Conservation (phyloP, 2,888 invertebrate species). For the Eristalis tenax region DNA sequence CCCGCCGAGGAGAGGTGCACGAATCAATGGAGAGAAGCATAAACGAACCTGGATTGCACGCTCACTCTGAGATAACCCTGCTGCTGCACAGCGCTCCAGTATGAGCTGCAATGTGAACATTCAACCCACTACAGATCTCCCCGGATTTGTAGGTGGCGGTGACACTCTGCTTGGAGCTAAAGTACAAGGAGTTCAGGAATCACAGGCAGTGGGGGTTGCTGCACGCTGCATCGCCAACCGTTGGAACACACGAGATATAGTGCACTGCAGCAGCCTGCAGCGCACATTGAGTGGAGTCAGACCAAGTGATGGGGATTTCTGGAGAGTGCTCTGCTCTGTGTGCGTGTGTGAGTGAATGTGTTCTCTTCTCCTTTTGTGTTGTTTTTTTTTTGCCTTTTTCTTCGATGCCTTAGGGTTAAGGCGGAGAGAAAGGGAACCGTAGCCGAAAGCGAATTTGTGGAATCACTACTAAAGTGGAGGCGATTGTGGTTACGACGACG, state of each 20-base stretch:
- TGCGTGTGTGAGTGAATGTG: neutral
- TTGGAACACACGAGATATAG: slow-evolving; percentile 51
- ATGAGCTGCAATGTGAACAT: slow-evolving; percentile 35
- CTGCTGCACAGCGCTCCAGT: neutral
- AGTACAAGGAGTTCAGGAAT: slow-evolving; percentile 55
- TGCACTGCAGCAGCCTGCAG: slow-evolving; percentile 17
- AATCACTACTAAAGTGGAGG: slow-evolving; percentile 21
- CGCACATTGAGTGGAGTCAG: slow-evolving; percentile 45
- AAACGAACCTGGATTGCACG: slow-evolving; percentile 31
- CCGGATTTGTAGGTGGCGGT: slow-evolving; percentile 48
- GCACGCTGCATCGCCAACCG: slow-evolving; percentile 1
- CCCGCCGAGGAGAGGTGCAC: slow-evolving; percentile 6
- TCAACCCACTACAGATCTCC: slow-evolving; percentile 11
- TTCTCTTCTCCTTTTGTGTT: slow-evolving; percentile 23
- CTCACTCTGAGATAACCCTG: slow-evolving; percentile 20
- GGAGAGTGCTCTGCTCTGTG: neutral
- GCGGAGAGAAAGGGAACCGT: slow-evolving; percentile 34
- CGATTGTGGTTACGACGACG: slow-evolving; percentile 7
- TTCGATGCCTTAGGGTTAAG: slow-evolving; percentile 41
- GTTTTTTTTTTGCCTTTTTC: slow-evolving; percentile 19
- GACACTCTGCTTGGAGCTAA: slow-evolving; percentile 62
- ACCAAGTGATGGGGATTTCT: slow-evolving; percentile 1
- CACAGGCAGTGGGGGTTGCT: slow-evolving; percentile 30
- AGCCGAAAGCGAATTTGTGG: slow-evolving; percentile 43
- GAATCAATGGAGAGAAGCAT: neutral